Conservation (phyloP, 1,140 invertebrate species). For the Bilobella aurantiaca region DNA sequence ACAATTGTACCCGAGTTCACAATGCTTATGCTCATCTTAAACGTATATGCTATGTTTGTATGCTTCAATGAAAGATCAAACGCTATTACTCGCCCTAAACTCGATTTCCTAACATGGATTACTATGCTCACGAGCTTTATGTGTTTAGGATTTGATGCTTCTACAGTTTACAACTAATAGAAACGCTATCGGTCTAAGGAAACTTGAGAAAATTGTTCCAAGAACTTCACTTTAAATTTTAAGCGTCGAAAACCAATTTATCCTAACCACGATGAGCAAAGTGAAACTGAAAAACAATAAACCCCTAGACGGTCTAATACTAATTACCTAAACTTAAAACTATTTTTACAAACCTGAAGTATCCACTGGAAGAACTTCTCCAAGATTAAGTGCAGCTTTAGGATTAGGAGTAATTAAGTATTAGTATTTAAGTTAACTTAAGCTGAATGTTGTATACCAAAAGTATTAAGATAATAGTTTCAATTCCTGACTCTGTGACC, state of each 20-base stretch:
- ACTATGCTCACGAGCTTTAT: no score
- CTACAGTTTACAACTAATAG: background rate
- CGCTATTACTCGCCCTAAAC: background rate
- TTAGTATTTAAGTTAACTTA: no score
- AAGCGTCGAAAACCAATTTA: no score
- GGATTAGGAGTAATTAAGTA: no score
- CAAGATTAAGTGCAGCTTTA: no score
- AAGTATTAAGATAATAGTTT: background rate
- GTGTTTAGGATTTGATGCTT: background rate
- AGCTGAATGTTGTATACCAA: no score
- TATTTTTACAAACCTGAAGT: background rate
- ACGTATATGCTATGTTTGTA: no score
- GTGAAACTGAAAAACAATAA: background rate
- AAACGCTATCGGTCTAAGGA: slow-evolving; percentile 1
- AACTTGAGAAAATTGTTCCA: no score
- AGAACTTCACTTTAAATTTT: no score
- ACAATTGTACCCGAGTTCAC: background rate
- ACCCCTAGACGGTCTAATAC: background rate
- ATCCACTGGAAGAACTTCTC: no score
- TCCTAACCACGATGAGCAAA: background rate
- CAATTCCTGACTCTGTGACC: background rate
- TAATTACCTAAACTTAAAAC: no score
- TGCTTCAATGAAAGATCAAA: no score
- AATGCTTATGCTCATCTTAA: background rate
- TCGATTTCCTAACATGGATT: background rate